Evolutionary conservation across 2,797 vertebrate genomes (phyloP).

Genomic region (Spheniscus humboldti): DNA sequence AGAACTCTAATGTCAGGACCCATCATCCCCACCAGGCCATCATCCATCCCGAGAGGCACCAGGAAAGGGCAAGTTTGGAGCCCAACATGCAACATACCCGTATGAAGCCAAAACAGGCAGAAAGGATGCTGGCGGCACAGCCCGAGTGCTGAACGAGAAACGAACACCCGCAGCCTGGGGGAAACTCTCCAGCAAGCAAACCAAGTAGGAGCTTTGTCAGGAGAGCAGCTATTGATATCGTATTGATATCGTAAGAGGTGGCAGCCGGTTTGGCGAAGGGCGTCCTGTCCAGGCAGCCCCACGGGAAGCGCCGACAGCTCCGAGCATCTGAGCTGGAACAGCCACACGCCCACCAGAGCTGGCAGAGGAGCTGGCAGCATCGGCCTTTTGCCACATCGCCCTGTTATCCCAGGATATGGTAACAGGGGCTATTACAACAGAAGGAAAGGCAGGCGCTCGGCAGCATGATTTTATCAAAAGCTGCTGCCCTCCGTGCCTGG

Average conservation of each 20-base stretch:
- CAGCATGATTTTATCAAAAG: not conserved
- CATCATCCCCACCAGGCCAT: not conserved
- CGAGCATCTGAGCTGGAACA: not conserved
- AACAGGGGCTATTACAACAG: not conserved
- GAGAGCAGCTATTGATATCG: not conserved
- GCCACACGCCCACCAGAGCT: no score
- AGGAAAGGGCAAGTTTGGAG: not conserved
- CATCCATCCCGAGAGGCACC: not conserved
- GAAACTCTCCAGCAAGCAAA: not conserved
- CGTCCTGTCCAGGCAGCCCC: not conserved
- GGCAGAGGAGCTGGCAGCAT: not conserved
- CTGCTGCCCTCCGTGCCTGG: not conserved
- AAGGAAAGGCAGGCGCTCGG: fast-evolving
- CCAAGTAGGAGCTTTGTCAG: not conserved
- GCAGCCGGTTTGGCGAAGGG: not conserved
- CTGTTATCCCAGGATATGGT: fast-evolving
- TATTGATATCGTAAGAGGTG: no score
- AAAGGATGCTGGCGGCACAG: not conserved
- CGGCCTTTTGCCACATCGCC: not conserved
- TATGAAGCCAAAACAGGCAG: not conserved
- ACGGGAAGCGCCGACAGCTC: fast-evolving
- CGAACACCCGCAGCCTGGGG: not conserved
- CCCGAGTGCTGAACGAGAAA: not conserved
- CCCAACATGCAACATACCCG: not conserved
- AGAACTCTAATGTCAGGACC: not conserved